Conservation (phyloP, 2,888 invertebrate genomes). For the Congeria kusceri region DNA sequence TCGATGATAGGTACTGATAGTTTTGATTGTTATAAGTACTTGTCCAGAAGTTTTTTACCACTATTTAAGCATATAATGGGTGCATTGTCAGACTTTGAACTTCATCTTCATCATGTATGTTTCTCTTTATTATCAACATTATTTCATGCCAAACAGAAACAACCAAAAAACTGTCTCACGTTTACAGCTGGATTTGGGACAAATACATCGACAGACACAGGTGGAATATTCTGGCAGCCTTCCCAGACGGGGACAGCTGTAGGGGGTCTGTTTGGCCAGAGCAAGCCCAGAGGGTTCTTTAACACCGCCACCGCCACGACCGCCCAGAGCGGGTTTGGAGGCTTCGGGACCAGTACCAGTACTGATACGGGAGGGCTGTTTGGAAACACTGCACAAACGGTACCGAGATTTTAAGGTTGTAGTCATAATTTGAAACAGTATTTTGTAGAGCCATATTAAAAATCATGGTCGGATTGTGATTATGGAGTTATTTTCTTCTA, state of each 20-base stretch:
- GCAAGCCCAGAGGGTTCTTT: conserved; percentile 65
- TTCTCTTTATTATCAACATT: too few species aligned
- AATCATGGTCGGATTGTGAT: too few species aligned
- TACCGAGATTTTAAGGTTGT: too few species aligned
- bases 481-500: too few species aligned
- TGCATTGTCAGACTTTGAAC: too few species aligned
- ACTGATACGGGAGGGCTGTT: conserved; percentile 68
- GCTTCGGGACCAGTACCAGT: conserved; percentile 65
- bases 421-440: not conserved
- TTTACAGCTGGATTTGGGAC: conserved; percentile 69
- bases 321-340: conserved; percentile 49
- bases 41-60: too few species aligned
- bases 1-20: too few species aligned
- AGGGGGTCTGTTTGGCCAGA: conserved; percentile 61
- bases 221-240: conserved; percentile 83
- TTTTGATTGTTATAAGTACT: too few species aligned
- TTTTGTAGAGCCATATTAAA: not conserved
- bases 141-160: too few species aligned
- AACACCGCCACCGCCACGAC: conserved; percentile 74
- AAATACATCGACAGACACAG: conserved; percentile 58
- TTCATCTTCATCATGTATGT: too few species aligned
- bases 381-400: conserved; percentile 63
- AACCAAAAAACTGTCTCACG: too few species aligned
- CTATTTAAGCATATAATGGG: too few species aligned
- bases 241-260: conserved; percentile 28